Conservation (phyloP, 2,113 vertebrate genomes). For the Calypte anna region DNA sequence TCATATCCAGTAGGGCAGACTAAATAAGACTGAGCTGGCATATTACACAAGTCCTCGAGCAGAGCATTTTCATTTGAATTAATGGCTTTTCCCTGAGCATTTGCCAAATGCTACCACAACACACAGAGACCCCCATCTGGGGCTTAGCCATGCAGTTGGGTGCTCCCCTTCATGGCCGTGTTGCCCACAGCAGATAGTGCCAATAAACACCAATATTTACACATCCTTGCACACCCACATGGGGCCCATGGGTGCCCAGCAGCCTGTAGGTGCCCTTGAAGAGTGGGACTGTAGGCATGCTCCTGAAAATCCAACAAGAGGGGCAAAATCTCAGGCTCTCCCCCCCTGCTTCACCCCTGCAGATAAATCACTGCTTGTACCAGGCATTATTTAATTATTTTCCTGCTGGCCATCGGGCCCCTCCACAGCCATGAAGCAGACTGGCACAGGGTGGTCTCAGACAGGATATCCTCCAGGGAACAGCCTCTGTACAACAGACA, state of each 20-base stretch:
- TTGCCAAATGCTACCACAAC: background rate
- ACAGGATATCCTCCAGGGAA: constrained; percentile 84
- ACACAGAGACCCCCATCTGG: fast-evolving
- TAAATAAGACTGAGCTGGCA: background rate
- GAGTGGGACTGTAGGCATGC: background rate
- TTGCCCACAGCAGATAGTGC: background rate
- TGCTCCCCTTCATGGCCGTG: background rate
- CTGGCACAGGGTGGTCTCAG: constrained; percentile 73
- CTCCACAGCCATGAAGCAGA: constrained; percentile 63
- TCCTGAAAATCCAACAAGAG: background rate
- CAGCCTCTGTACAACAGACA: constrained; percentile 69
- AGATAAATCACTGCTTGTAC: constrained; percentile 21
- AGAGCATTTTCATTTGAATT: background rate
- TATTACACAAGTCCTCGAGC: background rate
- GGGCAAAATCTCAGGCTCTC: background rate
- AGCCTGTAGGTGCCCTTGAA: background rate
- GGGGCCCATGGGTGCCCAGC: background rate
- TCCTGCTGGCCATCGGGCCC: constrained; percentile 54
- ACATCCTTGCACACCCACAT: fast-evolving
- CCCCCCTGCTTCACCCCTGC: fast-evolving
- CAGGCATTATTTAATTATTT: constrained; percentile 22
- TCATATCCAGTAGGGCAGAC: background rate
- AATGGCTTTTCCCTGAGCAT: background rate
- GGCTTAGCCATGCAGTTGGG: background rate
- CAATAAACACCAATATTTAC: fast-evolving